Base-by-base conservation (phyloP, 2,113 vertebrate species). In the Sialia sialis region DNA sequence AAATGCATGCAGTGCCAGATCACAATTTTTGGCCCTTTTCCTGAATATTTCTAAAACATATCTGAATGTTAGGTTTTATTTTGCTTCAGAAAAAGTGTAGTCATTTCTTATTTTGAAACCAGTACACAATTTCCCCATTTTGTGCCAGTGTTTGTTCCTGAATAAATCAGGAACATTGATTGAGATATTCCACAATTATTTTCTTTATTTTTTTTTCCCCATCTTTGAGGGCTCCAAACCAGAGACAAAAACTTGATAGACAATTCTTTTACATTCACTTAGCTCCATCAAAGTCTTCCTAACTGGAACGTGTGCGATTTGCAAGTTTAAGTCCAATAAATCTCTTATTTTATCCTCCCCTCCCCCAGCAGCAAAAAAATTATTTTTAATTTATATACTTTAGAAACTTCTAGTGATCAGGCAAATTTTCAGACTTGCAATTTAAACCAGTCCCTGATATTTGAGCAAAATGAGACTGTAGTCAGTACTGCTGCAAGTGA, bases 11-110 rank as follows among this genome's bases (percentile, higher is more conserved):
- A 9, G 9, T 84, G 49, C 9, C 73, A 88, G 55, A 70, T 74
- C 43, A 77, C 30, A 86, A 3, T 11, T 87, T 75, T 88, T 92
- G 72, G 32, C 51, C 32, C 7, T 66, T 77, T 79, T 78, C 77
- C 69, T 85, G 51, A 90, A 80, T 86, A 75, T 88, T 89, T 94
- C 83, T 63, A 59, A 83, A 85, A 29, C 16, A 10, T 52, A 69
- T 59, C 34, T 68, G 43, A 56, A 83, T 43, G 14, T 23, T 41
- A 79, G 29, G 23, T 73, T 91, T 80, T 60, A 58, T 79, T 88
- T 90, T 83, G 20, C 12, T 91, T 83, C 58, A 62, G 17, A 51
- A 64, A 64, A 54, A 52, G 5, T 60, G 14, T 43, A 32, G 11
- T 52, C 10, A 4, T 84, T 44, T 88, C 66, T 78, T 15, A 48